Conservation (phyloP, 2,113 vertebrate genomes). For the Oenanthe melanoleuca region DNA sequence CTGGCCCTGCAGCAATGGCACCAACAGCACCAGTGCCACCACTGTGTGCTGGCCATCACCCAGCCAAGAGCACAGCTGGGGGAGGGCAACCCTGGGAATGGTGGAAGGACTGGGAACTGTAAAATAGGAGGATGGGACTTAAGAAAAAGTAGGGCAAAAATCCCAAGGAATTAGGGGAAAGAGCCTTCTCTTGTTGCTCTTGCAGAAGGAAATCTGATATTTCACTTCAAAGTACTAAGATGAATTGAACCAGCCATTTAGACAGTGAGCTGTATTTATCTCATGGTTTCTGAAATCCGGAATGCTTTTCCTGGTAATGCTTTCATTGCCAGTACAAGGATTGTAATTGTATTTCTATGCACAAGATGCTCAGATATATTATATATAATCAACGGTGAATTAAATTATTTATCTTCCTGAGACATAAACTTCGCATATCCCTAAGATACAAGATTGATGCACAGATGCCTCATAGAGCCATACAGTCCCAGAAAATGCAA, state of each 20-base stretch:
- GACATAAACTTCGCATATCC: background rate
- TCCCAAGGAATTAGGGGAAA: background rate
- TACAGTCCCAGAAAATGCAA: background rate
- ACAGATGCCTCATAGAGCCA: background rate
- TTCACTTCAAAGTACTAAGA: background rate
- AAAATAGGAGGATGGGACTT: background rate
- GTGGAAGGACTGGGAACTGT: background rate
- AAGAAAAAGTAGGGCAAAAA: background rate
- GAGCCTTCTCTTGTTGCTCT: background rate
- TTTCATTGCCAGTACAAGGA: background rate
- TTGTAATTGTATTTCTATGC: background rate
- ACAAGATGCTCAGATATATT: background rate
- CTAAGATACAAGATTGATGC: background rate
- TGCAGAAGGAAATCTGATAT: background rate
- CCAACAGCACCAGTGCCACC: background rate
- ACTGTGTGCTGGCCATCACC: background rate
- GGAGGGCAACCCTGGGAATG: background rate
- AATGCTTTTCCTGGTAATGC: background rate
- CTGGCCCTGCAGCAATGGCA: background rate
- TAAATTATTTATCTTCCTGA: background rate
- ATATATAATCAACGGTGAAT: background rate
- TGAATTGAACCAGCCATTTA: background rate
- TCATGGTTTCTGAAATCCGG: background rate
- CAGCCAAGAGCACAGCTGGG: background rate
- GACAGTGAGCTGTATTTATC: background rate